These are phyloP conservation scores for Porites cylindrica DNA, from an alignment of 92 coral and sea anemone species.

Conservation along the genomic window DNA sequence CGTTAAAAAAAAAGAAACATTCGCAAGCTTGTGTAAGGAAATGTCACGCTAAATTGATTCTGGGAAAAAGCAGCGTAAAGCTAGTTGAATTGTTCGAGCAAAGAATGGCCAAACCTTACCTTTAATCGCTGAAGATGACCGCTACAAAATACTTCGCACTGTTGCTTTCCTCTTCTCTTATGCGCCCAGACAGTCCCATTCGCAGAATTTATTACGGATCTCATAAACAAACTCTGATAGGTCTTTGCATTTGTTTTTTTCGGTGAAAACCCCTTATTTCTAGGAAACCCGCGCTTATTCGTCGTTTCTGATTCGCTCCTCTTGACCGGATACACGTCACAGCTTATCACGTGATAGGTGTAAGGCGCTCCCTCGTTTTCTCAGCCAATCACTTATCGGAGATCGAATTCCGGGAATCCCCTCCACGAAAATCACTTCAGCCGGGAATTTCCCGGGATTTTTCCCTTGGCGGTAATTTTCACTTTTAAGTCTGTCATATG, in stretches of 20 bases:
- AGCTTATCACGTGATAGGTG: constrained; percentile 26
- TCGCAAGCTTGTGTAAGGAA: neutral
- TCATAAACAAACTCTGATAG: neutral
- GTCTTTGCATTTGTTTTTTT: constrained; percentile 24
- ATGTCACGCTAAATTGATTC: neutral
- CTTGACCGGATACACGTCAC: constrained; percentile 33
- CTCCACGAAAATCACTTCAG: neutral
- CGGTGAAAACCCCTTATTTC: constrained; percentile 72
- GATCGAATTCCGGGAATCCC: constrained; percentile 66
- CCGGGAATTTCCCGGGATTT: constrained; percentile 47
- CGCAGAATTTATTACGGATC: constrained; percentile 27
- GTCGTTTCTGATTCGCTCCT: constrained; percentile 59
- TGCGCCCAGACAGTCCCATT: constrained; percentile 41
- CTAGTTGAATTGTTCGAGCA: neutral
- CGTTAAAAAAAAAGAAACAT: neutral
- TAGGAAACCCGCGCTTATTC: constrained; percentile 38
- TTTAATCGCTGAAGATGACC: constrained; percentile 18
- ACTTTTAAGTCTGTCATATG: constrained; percentile 29
- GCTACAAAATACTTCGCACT: neutral
- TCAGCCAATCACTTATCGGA: constrained; percentile 59
- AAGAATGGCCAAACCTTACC: constrained; percentile 16
- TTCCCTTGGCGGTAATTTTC: constrained; percentile 26
- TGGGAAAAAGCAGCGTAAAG: neutral
- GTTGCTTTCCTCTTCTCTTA: constrained; percentile 6
- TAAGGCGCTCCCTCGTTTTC: constrained; percentile 1